Percentiles rank a stretch among this genome's conserved stretches.
Conservation (phyloP, 2,113 vertebrate genomes). For the Hippocampus abdominalis region DNA sequence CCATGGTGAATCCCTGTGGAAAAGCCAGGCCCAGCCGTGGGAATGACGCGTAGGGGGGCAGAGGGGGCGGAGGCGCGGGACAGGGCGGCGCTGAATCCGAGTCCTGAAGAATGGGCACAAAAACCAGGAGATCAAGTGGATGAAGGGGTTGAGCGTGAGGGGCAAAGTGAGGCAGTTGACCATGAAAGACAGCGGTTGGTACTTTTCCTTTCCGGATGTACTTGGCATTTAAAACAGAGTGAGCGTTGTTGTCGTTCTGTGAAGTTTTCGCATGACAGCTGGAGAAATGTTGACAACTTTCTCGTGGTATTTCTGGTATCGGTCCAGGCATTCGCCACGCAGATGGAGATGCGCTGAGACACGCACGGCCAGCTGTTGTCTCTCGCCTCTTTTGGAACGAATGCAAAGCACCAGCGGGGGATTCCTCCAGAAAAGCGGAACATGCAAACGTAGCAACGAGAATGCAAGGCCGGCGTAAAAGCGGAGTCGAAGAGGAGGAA, state of each 20-base stretch:
- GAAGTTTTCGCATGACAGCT: not conserved
- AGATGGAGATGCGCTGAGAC: not conserved
- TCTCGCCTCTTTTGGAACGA: not conserved
- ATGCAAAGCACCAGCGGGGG: not conserved
- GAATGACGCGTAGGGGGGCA: constrained; percentile 82
- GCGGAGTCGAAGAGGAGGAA: not conserved
- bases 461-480: not conserved
- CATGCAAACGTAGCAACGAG: not conserved
- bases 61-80: constrained; percentile 67
- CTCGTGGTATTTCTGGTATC: not conserved
- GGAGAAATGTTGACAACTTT: not conserved
- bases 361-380: not conserved
- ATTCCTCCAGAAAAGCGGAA: not conserved
- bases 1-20: constrained; percentile 77
- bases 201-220: too few species aligned
- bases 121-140: too few species aligned
- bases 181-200: too few species aligned
- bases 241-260: too few species aligned
- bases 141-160: too few species aligned
- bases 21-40: constrained; percentile 75
- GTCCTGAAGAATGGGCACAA: constrained; percentile 72
- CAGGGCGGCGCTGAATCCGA: constrained; percentile 87
- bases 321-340: not conserved
- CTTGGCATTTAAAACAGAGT: too few species aligned
- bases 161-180: too few species aligned